Evolutionary conservation across 2,113 vertebrate species (phyloP), one percentile per base, ranked within the genome.

Genomic region (Lonchura striata): DNA sequence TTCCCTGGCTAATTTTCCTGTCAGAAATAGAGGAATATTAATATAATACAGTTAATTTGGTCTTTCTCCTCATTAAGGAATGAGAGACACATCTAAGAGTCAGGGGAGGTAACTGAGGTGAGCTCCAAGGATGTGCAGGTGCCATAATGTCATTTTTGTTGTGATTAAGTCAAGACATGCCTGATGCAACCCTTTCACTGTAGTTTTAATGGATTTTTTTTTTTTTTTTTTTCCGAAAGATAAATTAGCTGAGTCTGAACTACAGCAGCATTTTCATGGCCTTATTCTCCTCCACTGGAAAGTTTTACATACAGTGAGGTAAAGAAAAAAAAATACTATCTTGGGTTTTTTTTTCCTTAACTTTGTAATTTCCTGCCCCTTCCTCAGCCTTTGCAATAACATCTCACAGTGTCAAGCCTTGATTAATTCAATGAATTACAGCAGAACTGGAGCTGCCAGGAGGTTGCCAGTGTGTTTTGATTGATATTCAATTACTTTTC

Each of bases 351-450:
- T 35, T 69, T 10, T 13, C 1, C 63, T 82, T 57, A 72, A 94
- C 93, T 71, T 94, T 82, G 94, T 94, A 92, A 95, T 97, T 96
- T 97, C 85, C 91, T 86, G 57, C 59, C 88, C 42, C 63, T 66
- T 80, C 65, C 65, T 52, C 92, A 95, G 92, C 50, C 46, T 46
- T 71, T 87, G 60, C 94, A 95, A 96, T 76, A 92, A 92, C 69
- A 78, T 65, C 82, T 87, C 78, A 28, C 71, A 50, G 61, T 83
- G 94, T 95, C 95, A 95, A 61, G 39, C 35, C 69, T 89, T 93
- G 94, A 97, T 95, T 95, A 94, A 96, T 89, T 91, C 93, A 80
- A 11, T 92, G 96, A 96, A 84, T 92, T 93, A 82, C 28, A 92
- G 91, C 79, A 81, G 86, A 92, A 71, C 57, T 74, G 35, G 35